phyloP scores from a whole-genome alignment of 2,113 vertebrate genomes.

The Microcebus lehilahytsara region DNA sequence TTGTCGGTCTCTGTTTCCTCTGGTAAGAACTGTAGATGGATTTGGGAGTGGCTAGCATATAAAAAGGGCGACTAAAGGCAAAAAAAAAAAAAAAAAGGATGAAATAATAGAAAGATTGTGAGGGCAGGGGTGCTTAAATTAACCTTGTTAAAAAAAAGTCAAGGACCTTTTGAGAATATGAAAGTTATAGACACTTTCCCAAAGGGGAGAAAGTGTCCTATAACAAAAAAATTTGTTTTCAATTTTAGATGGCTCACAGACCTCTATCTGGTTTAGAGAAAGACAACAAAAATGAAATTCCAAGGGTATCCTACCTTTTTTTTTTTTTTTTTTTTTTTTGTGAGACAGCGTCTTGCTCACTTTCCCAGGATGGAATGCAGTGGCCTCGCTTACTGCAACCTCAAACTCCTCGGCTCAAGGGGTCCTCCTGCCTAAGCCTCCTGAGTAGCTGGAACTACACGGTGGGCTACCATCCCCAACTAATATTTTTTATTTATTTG shows the following conservation, averaged over 20 bases:
- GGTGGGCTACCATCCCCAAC: too few relatives aligned
- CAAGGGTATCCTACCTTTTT: background rate
- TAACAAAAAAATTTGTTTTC: slow-evolving; percentile 10
- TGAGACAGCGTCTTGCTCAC: too few relatives aligned
- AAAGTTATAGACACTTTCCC: slow-evolving; percentile 9
- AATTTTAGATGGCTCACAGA: slow-evolving; percentile 26
- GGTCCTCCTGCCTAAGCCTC: too few relatives aligned
- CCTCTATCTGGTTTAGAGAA: background rate
- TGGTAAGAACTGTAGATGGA: background rate
- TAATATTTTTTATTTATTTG: too few relatives aligned
- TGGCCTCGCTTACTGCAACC: too few relatives aligned
- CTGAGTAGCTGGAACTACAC: too few relatives aligned
- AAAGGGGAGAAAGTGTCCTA: background rate
- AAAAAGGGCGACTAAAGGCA: background rate
- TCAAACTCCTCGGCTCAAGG: too few relatives aligned
- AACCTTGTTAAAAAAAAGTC: slow-evolving; percentile 6
- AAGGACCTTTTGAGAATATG: background rate
- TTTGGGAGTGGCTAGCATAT: slow-evolving; percentile 25
- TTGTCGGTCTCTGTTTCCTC: background rate
- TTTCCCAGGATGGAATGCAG: too few relatives aligned
- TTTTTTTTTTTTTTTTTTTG: too few relatives aligned
- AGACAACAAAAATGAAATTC: background rate
- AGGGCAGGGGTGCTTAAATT: background rate
- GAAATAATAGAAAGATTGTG: background rate
- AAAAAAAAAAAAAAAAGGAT: background rate